phyloP scores from a whole-genome alignment of 53 echinoderm and acorn worm genomes.

The Stichopus horrens region DNA sequence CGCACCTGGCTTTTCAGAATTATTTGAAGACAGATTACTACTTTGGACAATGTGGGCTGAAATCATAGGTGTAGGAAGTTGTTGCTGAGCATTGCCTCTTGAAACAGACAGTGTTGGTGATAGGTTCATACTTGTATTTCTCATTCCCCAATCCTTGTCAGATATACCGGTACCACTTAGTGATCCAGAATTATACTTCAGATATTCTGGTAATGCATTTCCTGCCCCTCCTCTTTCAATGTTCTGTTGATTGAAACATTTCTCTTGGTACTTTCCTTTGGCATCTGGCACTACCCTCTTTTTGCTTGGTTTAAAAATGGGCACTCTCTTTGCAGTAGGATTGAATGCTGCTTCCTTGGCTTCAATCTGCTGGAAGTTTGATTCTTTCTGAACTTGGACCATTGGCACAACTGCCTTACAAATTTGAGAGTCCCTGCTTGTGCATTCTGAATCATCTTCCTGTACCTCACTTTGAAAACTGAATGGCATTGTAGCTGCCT shows the following conservation, averaged over 20 bases:
- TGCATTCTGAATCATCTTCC: not conserved
- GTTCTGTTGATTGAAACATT: not conserved
- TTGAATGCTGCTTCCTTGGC: not conserved
- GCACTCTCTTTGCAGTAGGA: slow-evolving; percentile 21
- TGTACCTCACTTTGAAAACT: slow-evolving; percentile 8
- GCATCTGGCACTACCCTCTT: not conserved
- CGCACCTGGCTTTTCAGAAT: no score
- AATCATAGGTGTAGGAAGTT: no score
- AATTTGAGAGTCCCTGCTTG: not conserved
- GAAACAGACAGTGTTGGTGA: no score
- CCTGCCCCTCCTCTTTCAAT: not conserved
- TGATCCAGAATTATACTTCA: no score
- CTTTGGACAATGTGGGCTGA: no score
- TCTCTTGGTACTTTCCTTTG: not conserved
- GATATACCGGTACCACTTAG: no score
- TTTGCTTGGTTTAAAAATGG: slow-evolving; percentile 50
- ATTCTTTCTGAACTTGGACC: not conserved
- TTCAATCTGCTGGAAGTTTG: not conserved
- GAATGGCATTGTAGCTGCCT: not conserved
- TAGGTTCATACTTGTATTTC: no score
- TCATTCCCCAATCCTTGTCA: no score
- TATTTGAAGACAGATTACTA: no score
- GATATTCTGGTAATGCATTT: not conserved
- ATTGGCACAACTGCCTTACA: not conserved
- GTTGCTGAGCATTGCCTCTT: no score